Evolutionary conservation across 2,888 invertebrate species (phyloP).

Genomic region (Drosophila ochracea): DNA sequence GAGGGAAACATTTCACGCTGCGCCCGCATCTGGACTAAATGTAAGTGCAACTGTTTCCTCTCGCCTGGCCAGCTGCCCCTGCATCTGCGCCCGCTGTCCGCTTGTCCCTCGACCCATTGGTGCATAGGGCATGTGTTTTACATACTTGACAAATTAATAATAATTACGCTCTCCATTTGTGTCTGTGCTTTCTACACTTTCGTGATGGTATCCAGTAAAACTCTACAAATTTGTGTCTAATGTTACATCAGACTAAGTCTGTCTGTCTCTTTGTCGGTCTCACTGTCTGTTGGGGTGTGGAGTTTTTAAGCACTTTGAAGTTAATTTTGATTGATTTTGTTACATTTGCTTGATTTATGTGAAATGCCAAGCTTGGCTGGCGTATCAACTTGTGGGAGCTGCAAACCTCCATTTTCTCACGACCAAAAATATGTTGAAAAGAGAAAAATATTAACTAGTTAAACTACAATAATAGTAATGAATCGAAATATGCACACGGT

Average conservation of each 20-base stretch:
- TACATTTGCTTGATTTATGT: slow-evolving; percentile 47
- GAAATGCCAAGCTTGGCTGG: slow-evolving; percentile 10
- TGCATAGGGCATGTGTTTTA: slow-evolving; percentile 74
- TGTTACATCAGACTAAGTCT: slow-evolving; percentile 20
- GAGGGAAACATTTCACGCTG: slow-evolving; percentile 32
- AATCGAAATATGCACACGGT: background rate
- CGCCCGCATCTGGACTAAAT: slow-evolving; percentile 46
- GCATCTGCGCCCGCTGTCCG: background rate
- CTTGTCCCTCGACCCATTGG: slow-evolving; percentile 28
- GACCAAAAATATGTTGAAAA: background rate
- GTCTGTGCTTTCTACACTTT: slow-evolving; percentile 36
- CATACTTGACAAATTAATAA: slow-evolving; percentile 81
- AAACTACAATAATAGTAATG: background rate
- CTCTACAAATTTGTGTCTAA: slow-evolving; percentile 43
- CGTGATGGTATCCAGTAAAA: slow-evolving; percentile 29
- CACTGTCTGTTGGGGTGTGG: slow-evolving; percentile 4
- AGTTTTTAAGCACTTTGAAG: slow-evolving; percentile 30
- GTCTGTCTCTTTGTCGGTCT: background rate
- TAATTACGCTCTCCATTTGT: slow-evolving; percentile 66
- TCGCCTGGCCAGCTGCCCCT: background rate
- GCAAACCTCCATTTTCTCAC: slow-evolving; percentile 27
- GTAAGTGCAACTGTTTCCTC: slow-evolving; percentile 45
- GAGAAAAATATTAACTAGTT: background rate
- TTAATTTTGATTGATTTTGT: slow-evolving; percentile 70
- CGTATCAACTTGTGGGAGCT: slow-evolving; percentile 11